Evolutionary conservation across 2,113 vertebrate genomes (phyloP).

Genomic region (Neofelis nebulosa): DNA sequence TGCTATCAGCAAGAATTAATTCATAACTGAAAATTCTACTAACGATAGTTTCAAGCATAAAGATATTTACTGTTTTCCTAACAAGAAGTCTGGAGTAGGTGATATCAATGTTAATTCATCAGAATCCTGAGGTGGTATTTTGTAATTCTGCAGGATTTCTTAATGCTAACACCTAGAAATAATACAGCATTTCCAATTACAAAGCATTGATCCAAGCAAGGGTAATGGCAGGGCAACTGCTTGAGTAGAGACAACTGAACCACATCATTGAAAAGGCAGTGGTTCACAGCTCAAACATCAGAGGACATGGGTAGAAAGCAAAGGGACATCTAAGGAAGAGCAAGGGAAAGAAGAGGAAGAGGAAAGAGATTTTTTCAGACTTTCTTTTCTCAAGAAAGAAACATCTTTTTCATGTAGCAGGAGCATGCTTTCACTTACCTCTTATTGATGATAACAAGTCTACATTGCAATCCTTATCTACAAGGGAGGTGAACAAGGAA

Average conservation of each 20-base stretch:
- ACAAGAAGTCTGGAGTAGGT: not conserved
- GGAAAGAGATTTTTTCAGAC: not conserved
- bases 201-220: not conserved
- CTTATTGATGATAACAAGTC: not conserved
- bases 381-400: not conserved
- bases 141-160: not conserved
- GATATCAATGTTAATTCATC: not conserved
- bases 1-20: not conserved
- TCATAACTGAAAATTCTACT: not conserved
- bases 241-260: not conserved
- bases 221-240: not conserved
- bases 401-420: not conserved
- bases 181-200: accelerated
- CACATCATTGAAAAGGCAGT: not conserved
- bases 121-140: not conserved
- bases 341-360: not conserved
- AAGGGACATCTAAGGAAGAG: not conserved
- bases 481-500: not conserved
- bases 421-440: not conserved
- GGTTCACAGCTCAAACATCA: not conserved
- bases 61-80: not conserved
- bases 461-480: not conserved
- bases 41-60: not conserved
- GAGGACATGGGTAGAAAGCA: not conserved
- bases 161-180: not conserved